Conservation (phyloP, 1,140 invertebrate species). For the Panagrolaimus sp. region DNA sequence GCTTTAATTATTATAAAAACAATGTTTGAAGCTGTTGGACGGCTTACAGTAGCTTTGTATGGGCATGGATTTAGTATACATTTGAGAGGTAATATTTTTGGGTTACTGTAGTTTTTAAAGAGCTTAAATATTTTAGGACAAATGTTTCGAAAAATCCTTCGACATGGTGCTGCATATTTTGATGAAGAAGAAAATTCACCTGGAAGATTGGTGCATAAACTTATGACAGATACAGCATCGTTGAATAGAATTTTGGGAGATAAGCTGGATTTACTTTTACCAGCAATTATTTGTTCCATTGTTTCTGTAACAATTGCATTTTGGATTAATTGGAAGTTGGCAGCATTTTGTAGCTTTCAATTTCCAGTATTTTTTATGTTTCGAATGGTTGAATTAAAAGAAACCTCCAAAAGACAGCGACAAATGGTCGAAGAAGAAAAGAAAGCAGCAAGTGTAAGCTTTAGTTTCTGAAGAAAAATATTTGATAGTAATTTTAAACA, state of each 20-base stretch:
- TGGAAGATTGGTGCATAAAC: conserved; percentile 46
- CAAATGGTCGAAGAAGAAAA: conserved; percentile 57
- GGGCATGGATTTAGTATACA: conserved; percentile 51
- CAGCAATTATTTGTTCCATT: conserved; percentile 47
- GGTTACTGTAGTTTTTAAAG: background rate
- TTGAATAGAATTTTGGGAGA: conserved; percentile 49
- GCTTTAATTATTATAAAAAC: conserved; percentile 50
- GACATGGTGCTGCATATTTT: conserved; percentile 54
- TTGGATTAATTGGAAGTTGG: conserved; percentile 55
- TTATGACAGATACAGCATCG: conserved; percentile 51
- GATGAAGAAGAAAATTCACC: conserved; percentile 53
- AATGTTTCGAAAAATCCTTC: conserved; percentile 51
- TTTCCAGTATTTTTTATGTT: conserved; percentile 55
- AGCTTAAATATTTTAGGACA: conserved; percentile 16
- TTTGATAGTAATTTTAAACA: no score
- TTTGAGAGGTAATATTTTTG: conserved; percentile 21
- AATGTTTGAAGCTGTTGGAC: conserved; percentile 49
- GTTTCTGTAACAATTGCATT: conserved; percentile 49
- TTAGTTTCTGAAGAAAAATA: background rate
- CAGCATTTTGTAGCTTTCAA: conserved; percentile 50
- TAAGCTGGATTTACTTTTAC: conserved; percentile 49
- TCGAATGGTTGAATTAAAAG: conserved; percentile 45
- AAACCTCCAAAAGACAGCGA: conserved; percentile 41
- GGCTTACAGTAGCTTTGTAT: conserved; percentile 50
- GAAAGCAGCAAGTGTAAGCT: conserved; percentile 49